Base-by-base conservation (phyloP, 2,888 invertebrate genomes). In the Dryocosmus kuriphilus region DNA sequence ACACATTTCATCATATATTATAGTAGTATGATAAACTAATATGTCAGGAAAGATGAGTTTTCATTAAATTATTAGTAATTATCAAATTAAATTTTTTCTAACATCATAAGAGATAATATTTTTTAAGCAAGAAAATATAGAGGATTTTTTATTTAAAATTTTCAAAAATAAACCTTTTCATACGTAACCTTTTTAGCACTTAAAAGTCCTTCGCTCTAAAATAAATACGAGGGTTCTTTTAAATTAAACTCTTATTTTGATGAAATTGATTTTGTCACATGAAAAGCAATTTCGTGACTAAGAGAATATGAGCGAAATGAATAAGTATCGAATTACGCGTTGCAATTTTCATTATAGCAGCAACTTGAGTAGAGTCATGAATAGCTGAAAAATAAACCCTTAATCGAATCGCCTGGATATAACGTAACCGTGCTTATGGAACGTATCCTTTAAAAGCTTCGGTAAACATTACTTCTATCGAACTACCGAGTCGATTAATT, bases 401-500 rank as follows among this genome's bases (percentile, higher is more conserved):
- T 27, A 60, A 60, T 60, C 27, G 60, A 60, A 60, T 60, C 11
- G 0, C 14, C 27, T 60, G 60, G 60, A 60, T 27, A 60, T 27
- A 60, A 60, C 14, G 27, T 60, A 60, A 60, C 60, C 60, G 22
- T 14, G 60, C 60, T 60, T 60, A 63, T 63, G 35, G 63, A 22
- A 32, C 22, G 35, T 38, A 41, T 46, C 27, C 24, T 19, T 19
- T 16, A 71, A 71, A 51, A 51, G 41, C 30, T 55, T 51, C 4
- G 30, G 51, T 30, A 65, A 71, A 51, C 71, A 71, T 71, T 71
- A 71, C 55, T 71, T 19, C 51, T 30, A 51, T 71, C 71, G 32
- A 55, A 55, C 51, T n/a, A 5, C 19, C 30, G 46, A 30, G n/a
- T 71, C 71, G 51, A 51, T 71, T 55, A 71, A 71, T 71, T 71